A percentile compares a stretch with the other conserved stretches of the same genome.
phyloP scores from a whole-genome alignment of 2,113 vertebrate species.

The Pelobates fuscus region DNA sequence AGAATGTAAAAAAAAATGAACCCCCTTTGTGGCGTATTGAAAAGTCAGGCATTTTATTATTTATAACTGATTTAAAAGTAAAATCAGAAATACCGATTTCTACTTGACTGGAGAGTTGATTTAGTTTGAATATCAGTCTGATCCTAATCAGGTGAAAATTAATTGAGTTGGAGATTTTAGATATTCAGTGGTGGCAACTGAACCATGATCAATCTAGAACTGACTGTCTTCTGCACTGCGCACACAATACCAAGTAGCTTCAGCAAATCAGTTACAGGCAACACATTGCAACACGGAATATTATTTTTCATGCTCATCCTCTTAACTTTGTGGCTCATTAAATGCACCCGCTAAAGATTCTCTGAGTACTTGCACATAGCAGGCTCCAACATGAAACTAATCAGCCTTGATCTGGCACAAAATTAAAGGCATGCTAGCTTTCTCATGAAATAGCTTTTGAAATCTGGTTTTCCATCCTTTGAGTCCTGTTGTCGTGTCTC shows the following conservation, averaged over 20 bases:
- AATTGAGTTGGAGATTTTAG: conserved; percentile 90
- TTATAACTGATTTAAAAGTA: conserved; percentile 93
- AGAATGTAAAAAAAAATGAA: conserved; percentile 72
- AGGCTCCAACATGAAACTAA: conserved; percentile 63
- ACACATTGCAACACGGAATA: conserved; percentile 61
- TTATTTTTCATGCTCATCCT: conserved; percentile 66
- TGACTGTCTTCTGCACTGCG: conserved; percentile 75
- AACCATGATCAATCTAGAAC: conserved; percentile 82
- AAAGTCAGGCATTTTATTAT: conserved; percentile 68
- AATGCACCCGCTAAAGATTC: conserved; percentile 61
- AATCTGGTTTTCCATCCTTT: conserved; percentile 51
- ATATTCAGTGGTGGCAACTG: conserved; percentile 87
- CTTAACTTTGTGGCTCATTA: conserved; percentile 70
- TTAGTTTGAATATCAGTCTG: conserved; percentile 86
- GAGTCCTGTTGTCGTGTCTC: conserved; percentile 43
- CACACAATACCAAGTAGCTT: conserved; percentile 74
- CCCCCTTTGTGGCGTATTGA: conserved; percentile 64
- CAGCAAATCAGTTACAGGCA: conserved; percentile 58
- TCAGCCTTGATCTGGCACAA: conserved; percentile 65
- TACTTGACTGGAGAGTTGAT: conserved; percentile 89
- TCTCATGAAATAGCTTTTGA: conserved; percentile 51
- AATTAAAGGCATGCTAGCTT: conserved; percentile 64
- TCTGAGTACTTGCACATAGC: conserved; percentile 59
- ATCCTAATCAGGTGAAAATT: conserved; percentile 87
- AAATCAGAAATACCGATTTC: conserved; percentile 90